These are phyloP conservation scores for Dorcus hopei DNA, from an alignment of 2,888 invertebrate species.

Conservation along the genomic window DNA sequence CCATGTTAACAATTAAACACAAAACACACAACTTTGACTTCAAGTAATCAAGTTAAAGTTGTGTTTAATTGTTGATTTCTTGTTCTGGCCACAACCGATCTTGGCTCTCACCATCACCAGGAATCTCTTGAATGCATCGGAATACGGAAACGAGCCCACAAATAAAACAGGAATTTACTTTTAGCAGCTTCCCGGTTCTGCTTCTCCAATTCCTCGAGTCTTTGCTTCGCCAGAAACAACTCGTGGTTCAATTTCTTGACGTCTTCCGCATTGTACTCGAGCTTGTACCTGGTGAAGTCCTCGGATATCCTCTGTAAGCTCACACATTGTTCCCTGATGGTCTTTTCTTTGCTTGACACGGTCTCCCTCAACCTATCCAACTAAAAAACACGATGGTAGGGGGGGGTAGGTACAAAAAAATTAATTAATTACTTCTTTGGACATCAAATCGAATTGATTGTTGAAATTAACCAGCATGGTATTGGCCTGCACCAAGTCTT, in stretches of 20 bases:
- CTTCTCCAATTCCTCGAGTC: slow-evolving; percentile 39
- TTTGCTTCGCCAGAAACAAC: slow-evolving; percentile 29
- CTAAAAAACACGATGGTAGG: slow-evolving; percentile 16
- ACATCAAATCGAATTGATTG: slow-evolving; percentile 41
- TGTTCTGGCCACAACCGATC: too few species aligned
- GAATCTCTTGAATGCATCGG: too few species aligned
- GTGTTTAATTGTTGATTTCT: too few species aligned
- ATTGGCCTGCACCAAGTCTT: slow-evolving; percentile 46
- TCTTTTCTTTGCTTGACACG: slow-evolving; percentile 31
- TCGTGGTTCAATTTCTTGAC: slow-evolving; percentile 35
- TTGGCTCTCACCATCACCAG: too few species aligned
- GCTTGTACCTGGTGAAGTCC: slow-evolving; percentile 39
- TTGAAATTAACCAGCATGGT: slow-evolving; percentile 46
- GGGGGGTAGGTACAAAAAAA: neutral
- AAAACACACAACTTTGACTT: too few species aligned
- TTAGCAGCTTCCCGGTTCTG: slow-evolving; percentile 41
- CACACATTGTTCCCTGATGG: slow-evolving; percentile 32
- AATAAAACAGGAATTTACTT: slow-evolving; percentile 28
- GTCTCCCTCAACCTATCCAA: slow-evolving; percentile 28
- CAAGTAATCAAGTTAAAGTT: too few species aligned
- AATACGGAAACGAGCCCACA: neutral
- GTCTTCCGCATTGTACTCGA: slow-evolving; percentile 34
- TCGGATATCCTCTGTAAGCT: slow-evolving; percentile 31
- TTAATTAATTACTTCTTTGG: slow-evolving; percentile 34
- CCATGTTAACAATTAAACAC: too few species aligned